Evolutionary conservation across 2,797 vertebrate species (phyloP), one percentile per base, ranked within the genome.

Genomic region (Schizopygopsis pylzovi): DNA sequence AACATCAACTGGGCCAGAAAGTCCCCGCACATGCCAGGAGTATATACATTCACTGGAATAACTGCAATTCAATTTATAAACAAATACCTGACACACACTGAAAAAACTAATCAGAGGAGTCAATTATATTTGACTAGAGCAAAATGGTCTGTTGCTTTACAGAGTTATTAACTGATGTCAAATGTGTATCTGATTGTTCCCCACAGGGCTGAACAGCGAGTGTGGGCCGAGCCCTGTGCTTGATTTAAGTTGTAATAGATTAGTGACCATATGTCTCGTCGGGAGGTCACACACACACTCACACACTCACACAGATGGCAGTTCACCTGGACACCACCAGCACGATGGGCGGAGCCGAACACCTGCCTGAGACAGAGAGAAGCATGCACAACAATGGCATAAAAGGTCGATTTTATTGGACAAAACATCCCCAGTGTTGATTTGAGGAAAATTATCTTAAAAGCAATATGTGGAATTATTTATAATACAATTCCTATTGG

Each of bases 201-300:
- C 54, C 78, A 49, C 22, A 16, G 63, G 73, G 67, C 37, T 49
- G 79, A 39, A 84, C 45, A 61, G 84, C 25, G 70, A 78, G 45
- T 61, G 84, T 54, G 41, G 54, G 49, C 20, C 13, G 22, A 54
- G 77, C 72, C 41, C 81, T 81, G 47, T 63, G 41, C 61, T n/a
- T 45, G 39, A 56, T 75, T 67, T 28, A 67, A 82, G 47, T 39
- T 79, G 70, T 72, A 83, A 73, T 63, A 85, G 70, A 88, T 90
- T 85, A 88, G 77, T 28, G 63, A 87, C 87, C 87, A 88, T 87
- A 87, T 88, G 87, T 82, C 45, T 82, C 61, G 22, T 65, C 76
- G 6, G 28, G 59, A 76, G 67, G 56, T 47, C 47, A 43, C 18
- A 82, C 83, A 68, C 83, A 45, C 84, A 76, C 84, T 77, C 33